Base-by-base conservation (phyloP, 2,113 vertebrate species). In the Nestor notabilis region DNA sequence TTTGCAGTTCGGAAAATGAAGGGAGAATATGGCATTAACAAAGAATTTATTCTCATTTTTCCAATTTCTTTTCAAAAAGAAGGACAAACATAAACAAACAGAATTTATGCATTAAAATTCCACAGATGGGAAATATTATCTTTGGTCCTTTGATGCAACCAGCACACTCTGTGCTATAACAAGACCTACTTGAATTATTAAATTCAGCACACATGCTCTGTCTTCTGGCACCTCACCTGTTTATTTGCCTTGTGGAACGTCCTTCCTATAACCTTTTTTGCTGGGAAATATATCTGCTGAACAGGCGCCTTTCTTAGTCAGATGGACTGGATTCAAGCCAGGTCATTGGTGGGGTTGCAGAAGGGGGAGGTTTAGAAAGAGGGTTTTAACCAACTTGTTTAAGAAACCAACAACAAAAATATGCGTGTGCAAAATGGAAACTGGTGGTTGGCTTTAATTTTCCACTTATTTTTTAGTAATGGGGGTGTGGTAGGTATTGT, bases 121-220 rank as follows among this genome's bases (percentile, higher is more conserved):
- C 95, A 89, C 92, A 95, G 86, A 78, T 96, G 95, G 93, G 72
- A 95, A 81, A 75, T 78, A 90, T 84, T 97, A 92, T 55, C 90
- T 82, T 63, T 68, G 69, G 80, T 86, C 43, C 24, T 95, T 87
- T 92, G 88, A 95, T 89, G 94, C 58, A 93, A 76, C 27, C 64
- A 63, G 61, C 80, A 56, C 71, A 33, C 27, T 88, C 25, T 55
- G 82, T 89, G 70, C 87, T 61, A 3, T 69, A 77, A 64, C 75
- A 72, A 63, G 69, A 37, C 53, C 47, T n/a, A 9, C 46, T 74
- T 60, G 79, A 72, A 55, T 15, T 39, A 56, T 75, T 83, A 68
- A 88, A 78, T 90, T 77, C 64, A 65, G 52, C 72, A 71, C 76
- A 89, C 16, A 6, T 77, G 53, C 75, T 87, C 35, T 83, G 80